These are phyloP conservation scores for Macrosoma leucophasiata DNA, from an alignment of 2,888 invertebrate genomes.

Conservation along the genomic window DNA sequence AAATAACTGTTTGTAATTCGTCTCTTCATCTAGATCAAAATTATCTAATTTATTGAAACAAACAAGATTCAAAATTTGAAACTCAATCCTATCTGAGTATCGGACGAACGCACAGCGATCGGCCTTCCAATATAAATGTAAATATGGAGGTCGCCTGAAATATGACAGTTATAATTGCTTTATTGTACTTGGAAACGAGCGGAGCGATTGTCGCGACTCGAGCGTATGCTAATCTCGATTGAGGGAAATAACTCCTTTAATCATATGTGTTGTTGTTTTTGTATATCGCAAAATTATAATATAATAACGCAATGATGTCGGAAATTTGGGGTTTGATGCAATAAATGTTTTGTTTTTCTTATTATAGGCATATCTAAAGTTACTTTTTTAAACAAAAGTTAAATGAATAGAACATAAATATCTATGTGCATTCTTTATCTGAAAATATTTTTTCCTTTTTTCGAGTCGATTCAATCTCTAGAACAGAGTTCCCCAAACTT, in stretches of 20 bases:
- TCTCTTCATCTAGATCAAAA: too few relatives aligned
- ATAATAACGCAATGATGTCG: too few relatives aligned
- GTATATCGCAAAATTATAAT: too few relatives aligned
- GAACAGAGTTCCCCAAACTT: too few relatives aligned
- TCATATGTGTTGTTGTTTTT: constrained; percentile 9
- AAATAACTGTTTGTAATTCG: too few relatives aligned
- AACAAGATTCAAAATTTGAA: constrained; percentile 33
- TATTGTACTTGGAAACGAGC: constrained; percentile 63
- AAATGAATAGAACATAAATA: too few relatives aligned
- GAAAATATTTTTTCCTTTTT: too few relatives aligned
- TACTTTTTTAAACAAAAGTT: background rate
- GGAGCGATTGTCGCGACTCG: constrained; percentile 32
- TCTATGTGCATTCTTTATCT: too few relatives aligned
- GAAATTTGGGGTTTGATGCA: background rate
- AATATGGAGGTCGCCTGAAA: constrained; percentile 60
- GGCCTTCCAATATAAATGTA: constrained; percentile 70
- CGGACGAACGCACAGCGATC: constrained; percentile 19
- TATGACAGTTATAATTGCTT: constrained; percentile 74
- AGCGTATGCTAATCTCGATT: constrained; percentile 50
- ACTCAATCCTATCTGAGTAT: constrained; percentile 36
- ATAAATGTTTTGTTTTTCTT: background rate
- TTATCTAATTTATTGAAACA: too few relatives aligned
- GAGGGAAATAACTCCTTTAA: too few relatives aligned
- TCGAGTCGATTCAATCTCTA: too few relatives aligned
- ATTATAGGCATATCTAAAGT: background rate